Evolutionary conservation across 2,797 vertebrate species (phyloP).

Genomic region (Paedocypris micromegethes): DNA sequence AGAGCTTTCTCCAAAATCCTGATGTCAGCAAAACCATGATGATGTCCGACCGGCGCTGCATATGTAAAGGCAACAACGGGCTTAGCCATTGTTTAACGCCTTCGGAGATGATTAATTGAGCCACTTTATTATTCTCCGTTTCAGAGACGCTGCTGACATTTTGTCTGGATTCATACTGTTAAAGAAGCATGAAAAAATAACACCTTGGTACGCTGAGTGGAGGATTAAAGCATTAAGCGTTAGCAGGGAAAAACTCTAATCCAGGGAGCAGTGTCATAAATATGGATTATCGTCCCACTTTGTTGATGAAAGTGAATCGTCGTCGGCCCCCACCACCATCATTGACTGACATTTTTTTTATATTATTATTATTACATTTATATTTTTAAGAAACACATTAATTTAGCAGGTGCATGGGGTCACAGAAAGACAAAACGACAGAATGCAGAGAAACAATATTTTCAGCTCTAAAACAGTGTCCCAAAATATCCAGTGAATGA

Average conservation of each 20-base stretch:
- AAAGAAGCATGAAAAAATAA: conserved; percentile 8
- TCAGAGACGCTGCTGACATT: conserved; percentile 32
- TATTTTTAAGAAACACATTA: too few species aligned
- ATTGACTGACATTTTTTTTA: too few species aligned
- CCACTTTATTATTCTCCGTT: conserved; percentile 19
- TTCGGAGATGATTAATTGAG: conserved; percentile 30
- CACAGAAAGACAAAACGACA: too few species aligned
- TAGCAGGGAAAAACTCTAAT: background rate
- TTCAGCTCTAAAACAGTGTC: conserved; percentile 22
- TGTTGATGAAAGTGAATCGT: background rate
- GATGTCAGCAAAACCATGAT: conserved; percentile 13
- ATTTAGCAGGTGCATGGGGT: too few species aligned
- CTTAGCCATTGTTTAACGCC: conserved; percentile 11
- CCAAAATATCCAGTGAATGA: too few species aligned
- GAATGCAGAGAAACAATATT: too few species aligned
- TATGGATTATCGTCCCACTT: background rate
- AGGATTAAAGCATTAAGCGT: conserved; percentile 13
- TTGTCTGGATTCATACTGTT: conserved; percentile 19
- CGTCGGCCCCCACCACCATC: too few species aligned
- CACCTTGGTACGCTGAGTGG: background rate
- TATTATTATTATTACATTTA: too few species aligned
- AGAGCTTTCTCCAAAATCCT: conserved; percentile 6
- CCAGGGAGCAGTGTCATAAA: background rate
- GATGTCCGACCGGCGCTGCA: background rate
- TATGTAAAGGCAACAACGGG: background rate